Evolutionary conservation across 1,140 invertebrate species (phyloP).

Genomic region (Caenorhabditis inopinata): DNA sequence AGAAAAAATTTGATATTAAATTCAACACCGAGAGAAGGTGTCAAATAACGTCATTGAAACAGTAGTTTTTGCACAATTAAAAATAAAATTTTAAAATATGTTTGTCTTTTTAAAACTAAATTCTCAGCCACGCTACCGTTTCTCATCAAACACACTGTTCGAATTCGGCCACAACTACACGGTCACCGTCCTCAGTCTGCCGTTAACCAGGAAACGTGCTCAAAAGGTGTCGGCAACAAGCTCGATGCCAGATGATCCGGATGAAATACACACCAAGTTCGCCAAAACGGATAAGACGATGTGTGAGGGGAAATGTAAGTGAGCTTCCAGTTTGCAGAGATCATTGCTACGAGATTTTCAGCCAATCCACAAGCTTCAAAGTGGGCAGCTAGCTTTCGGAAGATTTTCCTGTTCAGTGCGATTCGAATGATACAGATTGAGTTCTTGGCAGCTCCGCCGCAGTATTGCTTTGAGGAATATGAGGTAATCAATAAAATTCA

Average conservation of each 20-base stretch:
- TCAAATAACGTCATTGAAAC: too few relatives aligned
- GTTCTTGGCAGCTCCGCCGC: constrained; percentile 62
- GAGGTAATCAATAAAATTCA: constrained; percentile 43
- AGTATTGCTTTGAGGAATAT: constrained; percentile 65
- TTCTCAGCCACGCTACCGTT: constrained; percentile 64
- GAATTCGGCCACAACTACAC: constrained; percentile 55
- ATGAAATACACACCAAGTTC: neutral
- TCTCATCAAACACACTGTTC: constrained; percentile 59
- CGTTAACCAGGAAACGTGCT: constrained; percentile 18
- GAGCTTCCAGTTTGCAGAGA: neutral
- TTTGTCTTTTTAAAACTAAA: too few relatives aligned
- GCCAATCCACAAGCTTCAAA: constrained; percentile 60
- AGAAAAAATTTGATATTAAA: neutral
- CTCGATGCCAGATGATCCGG: constrained; percentile 56
- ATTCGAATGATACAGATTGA: constrained; percentile 57
- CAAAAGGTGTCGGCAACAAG: constrained; percentile 35
- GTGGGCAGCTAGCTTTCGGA: constrained; percentile 64
- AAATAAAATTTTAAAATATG: too few relatives aligned
- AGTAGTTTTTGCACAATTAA: too few relatives aligned
- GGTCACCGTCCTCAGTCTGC: constrained; percentile 52
- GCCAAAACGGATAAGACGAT: neutral
- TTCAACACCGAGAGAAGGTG: too few relatives aligned
- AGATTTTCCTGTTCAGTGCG: constrained; percentile 54
- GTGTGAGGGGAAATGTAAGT: neutral
- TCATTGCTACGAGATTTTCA: constrained; percentile 27